Percentiles rank a stretch among this genome's conserved stretches.
These are phyloP conservation scores for pig (Sus scrofa) DNA, from an alignment of 2,113 vertebrate species.

Conservation along the genomic window DNA sequence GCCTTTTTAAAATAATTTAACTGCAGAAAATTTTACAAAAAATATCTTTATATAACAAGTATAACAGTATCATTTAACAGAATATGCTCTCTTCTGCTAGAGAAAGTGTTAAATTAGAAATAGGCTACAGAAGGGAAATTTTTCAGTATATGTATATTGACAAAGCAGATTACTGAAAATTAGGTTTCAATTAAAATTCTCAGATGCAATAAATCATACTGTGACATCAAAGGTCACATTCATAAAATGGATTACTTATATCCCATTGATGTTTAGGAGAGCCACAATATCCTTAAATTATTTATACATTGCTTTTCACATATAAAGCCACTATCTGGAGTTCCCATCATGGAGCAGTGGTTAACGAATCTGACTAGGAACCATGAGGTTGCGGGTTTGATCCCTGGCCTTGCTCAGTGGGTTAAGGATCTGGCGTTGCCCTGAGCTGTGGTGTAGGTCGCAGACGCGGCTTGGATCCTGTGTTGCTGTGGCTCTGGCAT, in stretches of 20 bases:
- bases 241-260: neutral
- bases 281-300: neutral
- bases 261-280: neutral
- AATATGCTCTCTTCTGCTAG: neutral
- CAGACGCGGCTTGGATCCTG: too few species aligned
- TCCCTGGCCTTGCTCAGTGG: too few species aligned
- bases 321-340: slow-evolving; percentile 24
- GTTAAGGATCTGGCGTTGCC: too few species aligned
- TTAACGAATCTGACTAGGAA: too few species aligned
- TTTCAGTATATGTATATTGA: slow-evolving; percentile 12
- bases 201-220: slow-evolving; percentile 37
- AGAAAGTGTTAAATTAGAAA: slow-evolving; percentile 22
- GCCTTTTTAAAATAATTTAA: neutral
- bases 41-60: neutral
- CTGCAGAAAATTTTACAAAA: slow-evolving; percentile 52
- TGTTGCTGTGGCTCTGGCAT: too few species aligned
- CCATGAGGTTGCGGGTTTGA: too few species aligned
- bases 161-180: slow-evolving; percentile 13
- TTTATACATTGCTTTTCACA: neutral
- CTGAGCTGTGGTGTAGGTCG: too few species aligned
- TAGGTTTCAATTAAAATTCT: slow-evolving; percentile 21
- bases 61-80: neutral
- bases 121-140: neutral
- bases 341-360: too few species aligned
- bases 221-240: neutral